These are phyloP conservation scores for Drosophila cognata DNA, from an alignment of 2,888 invertebrate genomes.

Conservation along the genomic window DNA sequence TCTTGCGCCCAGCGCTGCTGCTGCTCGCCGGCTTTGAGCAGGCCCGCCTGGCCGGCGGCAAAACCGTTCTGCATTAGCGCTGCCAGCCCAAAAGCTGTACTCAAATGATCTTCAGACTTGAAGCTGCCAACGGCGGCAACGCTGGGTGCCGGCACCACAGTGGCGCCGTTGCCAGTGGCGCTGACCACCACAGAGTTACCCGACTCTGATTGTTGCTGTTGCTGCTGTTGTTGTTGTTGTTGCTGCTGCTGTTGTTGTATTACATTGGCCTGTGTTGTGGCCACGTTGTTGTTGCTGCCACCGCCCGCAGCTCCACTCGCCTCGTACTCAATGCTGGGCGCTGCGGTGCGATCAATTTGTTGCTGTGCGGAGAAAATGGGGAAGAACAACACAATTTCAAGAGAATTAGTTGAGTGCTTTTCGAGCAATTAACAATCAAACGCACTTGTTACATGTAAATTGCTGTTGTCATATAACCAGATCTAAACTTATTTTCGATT, in stretches of 20 bases:
- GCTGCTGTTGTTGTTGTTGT: slow-evolving; percentile 66
- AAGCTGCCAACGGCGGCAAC: slow-evolving; percentile 83
- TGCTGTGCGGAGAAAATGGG: slow-evolving; percentile 50
- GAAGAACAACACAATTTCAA: background rate
- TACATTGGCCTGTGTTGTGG: slow-evolving; percentile 73
- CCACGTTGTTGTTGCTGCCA: slow-evolving; percentile 66
- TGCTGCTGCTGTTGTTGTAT: slow-evolving; percentile 69
- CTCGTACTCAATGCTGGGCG: slow-evolving; percentile 85
- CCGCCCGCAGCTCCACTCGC: slow-evolving; percentile 73
- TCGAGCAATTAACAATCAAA: background rate
- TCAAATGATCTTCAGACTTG: slow-evolving; percentile 90
- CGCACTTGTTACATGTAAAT: background rate
- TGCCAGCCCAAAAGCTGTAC: slow-evolving; percentile 90
- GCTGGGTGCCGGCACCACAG: slow-evolving; percentile 71
- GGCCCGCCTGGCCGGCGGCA: slow-evolving; percentile 85
- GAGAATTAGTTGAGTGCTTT: background rate
- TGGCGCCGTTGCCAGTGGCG: slow-evolving; percentile 69
- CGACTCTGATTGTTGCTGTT: slow-evolving; percentile 61
- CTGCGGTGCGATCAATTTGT: slow-evolving; percentile 85
- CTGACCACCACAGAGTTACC: slow-evolving; percentile 79
- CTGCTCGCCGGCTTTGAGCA: slow-evolving; percentile 74
- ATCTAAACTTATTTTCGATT: background rate
- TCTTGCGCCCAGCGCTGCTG: slow-evolving; percentile 77
- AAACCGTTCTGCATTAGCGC: slow-evolving; percentile 88
- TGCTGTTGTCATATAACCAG: background rate